Conservation (phyloP, 2,797 vertebrate genomes). For the Dermochelys coriacea region DNA sequence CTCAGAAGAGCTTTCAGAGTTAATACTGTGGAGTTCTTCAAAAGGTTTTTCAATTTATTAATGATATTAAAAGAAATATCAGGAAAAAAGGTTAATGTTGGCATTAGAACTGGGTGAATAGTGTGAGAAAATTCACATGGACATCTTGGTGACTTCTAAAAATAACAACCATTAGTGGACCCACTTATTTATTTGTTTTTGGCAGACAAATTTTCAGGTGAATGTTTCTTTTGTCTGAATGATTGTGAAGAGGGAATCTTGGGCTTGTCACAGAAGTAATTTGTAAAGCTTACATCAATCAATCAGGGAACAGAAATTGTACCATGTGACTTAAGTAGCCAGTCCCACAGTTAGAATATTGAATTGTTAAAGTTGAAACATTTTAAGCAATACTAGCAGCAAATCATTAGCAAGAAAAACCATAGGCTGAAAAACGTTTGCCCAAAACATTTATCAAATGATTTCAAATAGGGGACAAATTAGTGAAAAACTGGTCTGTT, state of each 20-base stretch:
- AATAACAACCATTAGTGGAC: neutral
- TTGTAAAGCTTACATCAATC: slow-evolving; percentile 20
- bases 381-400: slow-evolving; percentile 45
- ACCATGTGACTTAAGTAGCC: slow-evolving; percentile 64
- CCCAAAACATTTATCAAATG: slow-evolving; percentile 71
- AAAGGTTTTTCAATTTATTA: neutral
- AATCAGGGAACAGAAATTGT: slow-evolving; percentile 43
- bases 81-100: neutral
- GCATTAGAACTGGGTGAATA: neutral
- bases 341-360: slow-evolving; percentile 67
- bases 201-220: neutral
- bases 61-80: neutral
- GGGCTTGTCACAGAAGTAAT: slow-evolving; percentile 8
- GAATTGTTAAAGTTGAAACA: neutral
- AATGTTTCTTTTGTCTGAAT: neutral
- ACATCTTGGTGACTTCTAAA: neutral
- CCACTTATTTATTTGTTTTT: slow-evolving; percentile 45
- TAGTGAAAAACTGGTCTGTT: slow-evolving; percentile 73
- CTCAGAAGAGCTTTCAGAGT: neutral
- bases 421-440: slow-evolving; percentile 70
- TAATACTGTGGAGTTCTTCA: neutral
- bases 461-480: slow-evolving; percentile 73
- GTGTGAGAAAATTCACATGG: slow-evolving; percentile 16
- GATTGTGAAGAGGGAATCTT: neutral
- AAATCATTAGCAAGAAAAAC: slow-evolving; percentile 59